A percentile compares a stretch with the other conserved stretches of the same genome.
Conservation (phyloP, 2,797 vertebrate genomes). For the Chromis chromis region DNA sequence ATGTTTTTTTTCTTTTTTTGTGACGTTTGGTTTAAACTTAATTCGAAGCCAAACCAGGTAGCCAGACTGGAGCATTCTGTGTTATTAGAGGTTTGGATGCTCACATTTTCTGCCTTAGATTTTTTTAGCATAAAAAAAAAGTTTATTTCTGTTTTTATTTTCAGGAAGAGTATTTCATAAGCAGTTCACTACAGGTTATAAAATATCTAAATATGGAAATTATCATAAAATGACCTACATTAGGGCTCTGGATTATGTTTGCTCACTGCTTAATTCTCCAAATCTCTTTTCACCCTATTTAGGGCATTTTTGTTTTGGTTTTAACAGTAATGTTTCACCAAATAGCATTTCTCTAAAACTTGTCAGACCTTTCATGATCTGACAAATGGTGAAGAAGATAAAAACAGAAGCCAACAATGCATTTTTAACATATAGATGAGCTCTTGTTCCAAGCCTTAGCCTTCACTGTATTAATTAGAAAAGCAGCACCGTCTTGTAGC, state of each 20-base stretch:
- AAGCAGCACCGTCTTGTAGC: conserved; percentile 18
- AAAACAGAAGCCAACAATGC: conserved; percentile 24
- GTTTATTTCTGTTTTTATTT: conserved; percentile 3
- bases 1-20: conserved; percentile 15
- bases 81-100: conserved; percentile 18
- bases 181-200: conserved; percentile 12
- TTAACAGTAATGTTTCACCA: conserved; percentile 49
- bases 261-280: conserved; percentile 67
- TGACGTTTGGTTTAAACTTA: conserved; percentile 42
- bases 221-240: conserved; percentile 71
- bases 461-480: conserved; percentile 10
- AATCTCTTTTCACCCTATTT: conserved; percentile 75
- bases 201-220: conserved; percentile 54
- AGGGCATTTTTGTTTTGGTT: conserved; percentile 61
- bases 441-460: conserved; percentile 18
- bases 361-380: conserved; percentile 46
- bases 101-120: background rate
- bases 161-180: conserved; percentile 19
- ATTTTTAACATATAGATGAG: conserved; percentile 23
- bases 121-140: conserved; percentile 9
- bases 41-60: conserved; percentile 35
- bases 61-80: conserved; percentile 4
- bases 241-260: conserved; percentile 70
- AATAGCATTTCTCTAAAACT: conserved; percentile 61
- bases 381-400: conserved; percentile 25